Evolutionary conservation across 2,797 vertebrate genomes (phyloP), one percentile per base, ranked within the genome.

Genomic region (Dromococcyx pavoninus): DNA sequence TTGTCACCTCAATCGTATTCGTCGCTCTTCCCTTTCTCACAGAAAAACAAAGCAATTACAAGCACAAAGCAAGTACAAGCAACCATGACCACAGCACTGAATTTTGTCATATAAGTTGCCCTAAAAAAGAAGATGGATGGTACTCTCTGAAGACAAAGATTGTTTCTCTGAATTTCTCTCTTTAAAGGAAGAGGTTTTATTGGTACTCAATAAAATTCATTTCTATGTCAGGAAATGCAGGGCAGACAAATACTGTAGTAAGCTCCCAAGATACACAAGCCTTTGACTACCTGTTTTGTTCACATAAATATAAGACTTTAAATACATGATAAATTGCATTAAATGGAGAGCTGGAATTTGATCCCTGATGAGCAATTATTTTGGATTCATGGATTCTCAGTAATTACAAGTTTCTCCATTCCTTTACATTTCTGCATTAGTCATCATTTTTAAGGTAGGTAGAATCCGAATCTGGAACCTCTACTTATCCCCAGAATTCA

Each of bases 61-160:
- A 16, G 54, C 58, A 86, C 54, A 62, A 89, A 89, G 86, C 35
- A 93, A 86, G 48, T 32, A 46, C 61, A 83, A 89, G 51, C 62
- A 86, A 72, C 37, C 53, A 73, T 11, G 17, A 58, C 23, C 53
- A 83, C 16, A 22, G 23, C 23, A 78, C 62, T 84, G 77, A 65
- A 97, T 89, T 78, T 91, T 84, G 79, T 83, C 58, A 74, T 87
- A 93, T 91, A 69, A 74, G 43, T 35, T 48, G n/a, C 39, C 44
- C 56, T 78, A 35, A 80, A 91, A 56, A 83, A 54, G 73, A 95
- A 95, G 73, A 95, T 71, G 44, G 72, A 95, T 93, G 57, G 13
- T 37, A 57, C 5, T 53, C 25, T 48, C 16, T n/a, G 44, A 93
- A 74, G 84, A 67, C 95, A 92, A 93, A 73, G 50, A 88, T 17